Evolutionary conservation across 2,888 invertebrate genomes (phyloP).

Genomic region (Polymixis lichenea): DNA sequence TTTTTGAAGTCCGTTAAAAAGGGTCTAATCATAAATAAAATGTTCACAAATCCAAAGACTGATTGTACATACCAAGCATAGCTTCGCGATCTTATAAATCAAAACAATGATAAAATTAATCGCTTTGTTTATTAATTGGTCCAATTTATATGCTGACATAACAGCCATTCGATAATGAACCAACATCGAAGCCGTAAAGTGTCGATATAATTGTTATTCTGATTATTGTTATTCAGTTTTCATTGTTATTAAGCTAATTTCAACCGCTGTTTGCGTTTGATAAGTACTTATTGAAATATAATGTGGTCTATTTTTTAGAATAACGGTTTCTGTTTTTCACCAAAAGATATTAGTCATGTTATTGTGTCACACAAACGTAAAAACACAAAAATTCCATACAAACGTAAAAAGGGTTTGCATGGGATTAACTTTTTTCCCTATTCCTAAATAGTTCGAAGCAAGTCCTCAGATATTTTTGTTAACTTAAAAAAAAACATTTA

Average conservation of each 20-base stretch:
- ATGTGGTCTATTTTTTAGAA: not conserved
- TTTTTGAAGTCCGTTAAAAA: no score
- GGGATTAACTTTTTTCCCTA: no score
- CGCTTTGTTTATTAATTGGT: constrained; percentile 8
- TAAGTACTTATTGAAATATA: not conserved
- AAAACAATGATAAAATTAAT: constrained; percentile 12
- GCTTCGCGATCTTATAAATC: not conserved
- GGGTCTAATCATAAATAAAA: not conserved
- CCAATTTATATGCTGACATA: constrained; percentile 15
- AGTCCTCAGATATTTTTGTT: no score
- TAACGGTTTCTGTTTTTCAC: not conserved
- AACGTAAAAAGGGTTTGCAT: no score
- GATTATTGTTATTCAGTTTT: constrained; percentile 13
- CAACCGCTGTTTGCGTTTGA: not conserved
- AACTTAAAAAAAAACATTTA: no score
- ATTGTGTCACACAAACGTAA: no score
- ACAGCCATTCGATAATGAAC: constrained; percentile 18
- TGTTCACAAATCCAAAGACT: not conserved
- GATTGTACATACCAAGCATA: not conserved
- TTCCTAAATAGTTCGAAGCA: no score
- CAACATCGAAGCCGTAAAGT: not conserved
- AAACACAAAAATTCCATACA: no score
- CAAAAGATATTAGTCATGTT: no score
- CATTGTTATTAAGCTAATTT: constrained; percentile 5
- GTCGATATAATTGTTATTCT: constrained; percentile 8